These are phyloP conservation scores for Paracanthobrama guichenoti DNA, from an alignment of 2,113 vertebrate species.

Conservation along the genomic window DNA sequence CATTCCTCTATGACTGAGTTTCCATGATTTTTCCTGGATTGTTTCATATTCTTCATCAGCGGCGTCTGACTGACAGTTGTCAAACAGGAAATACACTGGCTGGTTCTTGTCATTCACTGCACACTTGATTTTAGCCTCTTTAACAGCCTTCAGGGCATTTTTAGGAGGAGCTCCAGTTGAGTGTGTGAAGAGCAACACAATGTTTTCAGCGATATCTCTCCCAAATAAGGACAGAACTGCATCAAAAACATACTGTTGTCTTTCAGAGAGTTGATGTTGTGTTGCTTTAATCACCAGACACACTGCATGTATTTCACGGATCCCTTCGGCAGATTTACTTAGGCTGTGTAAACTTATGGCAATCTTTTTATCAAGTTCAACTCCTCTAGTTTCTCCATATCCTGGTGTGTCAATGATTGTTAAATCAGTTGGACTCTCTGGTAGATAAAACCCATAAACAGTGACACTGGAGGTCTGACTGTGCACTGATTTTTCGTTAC, in stretches of 20 bases:
- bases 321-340: rapidly evolving
- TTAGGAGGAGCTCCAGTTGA: rapidly evolving
- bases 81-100: too few relatives aligned
- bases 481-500: rapidly evolving
- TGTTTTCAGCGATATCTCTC: background rate
- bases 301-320: background rate
- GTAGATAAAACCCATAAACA: background rate
- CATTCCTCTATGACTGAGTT: too few relatives aligned
- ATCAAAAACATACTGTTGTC: background rate
- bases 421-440: background rate
- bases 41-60: too few relatives aligned
- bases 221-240: conserved; percentile 21
- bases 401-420: conserved; percentile 18
- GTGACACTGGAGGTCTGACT: conserved; percentile 3
- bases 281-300: background rate
- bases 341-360: background rate
- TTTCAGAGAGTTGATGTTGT: rapidly evolving
- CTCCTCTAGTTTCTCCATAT: background rate
- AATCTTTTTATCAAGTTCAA: conserved; percentile 28
- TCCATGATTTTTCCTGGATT: too few relatives aligned
- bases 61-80: too few relatives aligned
- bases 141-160: background rate
- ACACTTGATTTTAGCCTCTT: background rate
- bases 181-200: background rate
- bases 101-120: background rate